These are phyloP conservation scores for Hypsibius dujardini DNA, from an alignment of 1,140 invertebrate species.

Conservation along the genomic window DNA sequence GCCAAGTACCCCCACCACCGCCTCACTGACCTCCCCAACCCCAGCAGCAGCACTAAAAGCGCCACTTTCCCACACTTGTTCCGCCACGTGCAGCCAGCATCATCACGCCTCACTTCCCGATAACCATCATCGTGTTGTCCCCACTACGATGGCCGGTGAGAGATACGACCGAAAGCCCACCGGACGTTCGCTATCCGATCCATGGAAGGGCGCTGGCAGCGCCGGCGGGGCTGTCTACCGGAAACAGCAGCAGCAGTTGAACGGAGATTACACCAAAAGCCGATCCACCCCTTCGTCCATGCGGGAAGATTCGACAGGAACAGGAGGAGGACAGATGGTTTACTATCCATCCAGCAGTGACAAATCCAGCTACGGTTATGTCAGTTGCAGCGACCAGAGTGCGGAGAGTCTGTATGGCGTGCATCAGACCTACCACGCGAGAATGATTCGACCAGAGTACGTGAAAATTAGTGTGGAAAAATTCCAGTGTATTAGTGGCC, in stretches of 20 bases:
- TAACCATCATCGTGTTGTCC: background rate
- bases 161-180: background rate
- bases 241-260: background rate
- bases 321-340: background rate
- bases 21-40: background rate
- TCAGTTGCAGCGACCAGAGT: conserved; percentile 7
- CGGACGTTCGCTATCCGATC: conserved; percentile 3
- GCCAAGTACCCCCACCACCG: background rate
- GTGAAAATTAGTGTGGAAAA: conserved; percentile 1
- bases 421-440: background rate
- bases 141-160: background rate
- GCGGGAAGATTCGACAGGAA: background rate
- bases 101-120: no score
- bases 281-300: background rate
- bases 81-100: background rate
- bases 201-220: background rate
- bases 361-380: background rate
- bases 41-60: background rate
- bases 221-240: background rate
- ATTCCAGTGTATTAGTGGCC: background rate
- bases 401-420: background rate
- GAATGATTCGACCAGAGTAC: background rate
- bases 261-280: background rate
- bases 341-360: conserved; percentile 15
- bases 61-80: background rate